Evolutionary conservation across 2,113 vertebrate genomes (phyloP).

Genomic region (Tautogolabrus adspersus): DNA sequence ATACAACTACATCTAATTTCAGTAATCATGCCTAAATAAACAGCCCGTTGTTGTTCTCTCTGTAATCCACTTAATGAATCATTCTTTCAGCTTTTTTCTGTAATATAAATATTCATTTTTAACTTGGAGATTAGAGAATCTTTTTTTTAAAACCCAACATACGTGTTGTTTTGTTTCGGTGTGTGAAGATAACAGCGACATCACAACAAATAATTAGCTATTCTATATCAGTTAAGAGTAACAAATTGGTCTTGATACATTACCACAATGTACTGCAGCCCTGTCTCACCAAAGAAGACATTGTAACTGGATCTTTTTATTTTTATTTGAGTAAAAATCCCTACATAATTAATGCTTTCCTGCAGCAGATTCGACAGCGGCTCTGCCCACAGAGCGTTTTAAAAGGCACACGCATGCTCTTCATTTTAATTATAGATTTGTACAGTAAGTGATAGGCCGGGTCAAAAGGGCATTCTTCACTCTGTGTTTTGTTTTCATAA

Average conservation of each 20-base stretch:
- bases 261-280: slow-evolving; percentile 24
- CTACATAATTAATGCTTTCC: slow-evolving; percentile 64
- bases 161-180: too few species aligned
- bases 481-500: neutral
- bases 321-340: slow-evolving; percentile 43
- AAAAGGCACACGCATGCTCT: slow-evolving; percentile 3
- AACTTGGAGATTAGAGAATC: too few species aligned
- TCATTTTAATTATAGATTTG: slow-evolving; percentile 37
- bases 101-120: too few species aligned
- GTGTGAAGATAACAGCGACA: neutral
- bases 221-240: neutral
- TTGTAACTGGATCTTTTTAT: slow-evolving; percentile 52
- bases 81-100: too few species aligned
- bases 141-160: too few species aligned
- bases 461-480: neutral
- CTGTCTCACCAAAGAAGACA: slow-evolving; percentile 34
- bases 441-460: neutral
- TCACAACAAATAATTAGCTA: neutral
- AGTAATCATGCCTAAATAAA: too few species aligned
- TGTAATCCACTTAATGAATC: too few species aligned
- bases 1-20: too few species aligned
- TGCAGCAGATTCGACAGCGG: slow-evolving; percentile 47
- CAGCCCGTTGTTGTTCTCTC: too few species aligned
- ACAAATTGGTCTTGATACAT: slow-evolving; percentile 39
- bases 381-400: slow-evolving; percentile 8